Evolutionary conservation across 2,797 vertebrate genomes (phyloP).

Genomic region (Clangula hyemalis): DNA sequence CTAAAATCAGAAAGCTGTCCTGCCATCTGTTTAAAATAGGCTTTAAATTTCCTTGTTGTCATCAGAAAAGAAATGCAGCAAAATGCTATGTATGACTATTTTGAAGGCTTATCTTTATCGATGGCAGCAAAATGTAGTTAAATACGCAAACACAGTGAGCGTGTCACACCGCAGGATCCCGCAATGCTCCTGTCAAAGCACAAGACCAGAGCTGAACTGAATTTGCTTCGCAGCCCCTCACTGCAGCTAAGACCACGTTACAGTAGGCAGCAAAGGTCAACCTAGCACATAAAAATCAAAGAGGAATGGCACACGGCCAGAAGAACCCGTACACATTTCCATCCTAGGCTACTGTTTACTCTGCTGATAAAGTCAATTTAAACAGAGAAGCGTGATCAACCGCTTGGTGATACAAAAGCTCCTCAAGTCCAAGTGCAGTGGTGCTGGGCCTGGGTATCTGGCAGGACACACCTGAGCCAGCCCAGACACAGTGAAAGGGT

Average conservation of each 20-base stretch:
- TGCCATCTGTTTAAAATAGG: slow-evolving; percentile 1
- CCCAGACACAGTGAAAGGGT: not conserved
- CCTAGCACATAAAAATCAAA: not conserved
- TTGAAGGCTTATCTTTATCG: not conserved
- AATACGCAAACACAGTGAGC: not conserved
- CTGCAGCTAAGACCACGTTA: not conserved
- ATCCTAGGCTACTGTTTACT: not conserved
- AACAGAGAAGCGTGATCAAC: not conserved
- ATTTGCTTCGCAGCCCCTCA: not conserved
- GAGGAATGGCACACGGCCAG: accelerated
- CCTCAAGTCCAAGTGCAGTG: not conserved
- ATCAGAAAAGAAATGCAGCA: not conserved
- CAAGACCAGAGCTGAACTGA: not conserved
- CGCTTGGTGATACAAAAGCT: not conserved
- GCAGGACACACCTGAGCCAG: not conserved
- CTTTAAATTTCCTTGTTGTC: not conserved
- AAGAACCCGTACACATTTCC: not conserved
- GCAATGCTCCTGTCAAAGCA: not conserved
- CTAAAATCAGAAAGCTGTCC: slow-evolving; percentile 14
- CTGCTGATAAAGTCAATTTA: not conserved
- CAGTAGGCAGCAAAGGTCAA: not conserved
- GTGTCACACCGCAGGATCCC: not conserved
- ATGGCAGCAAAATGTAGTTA: not conserved
- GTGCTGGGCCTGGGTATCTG: not conserved
- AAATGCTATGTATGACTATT: not conserved